A percentile compares a stretch with the other conserved stretches of the same genome.
Conservation (phyloP, 2,888 invertebrate species). For the Nineta flava region DNA sequence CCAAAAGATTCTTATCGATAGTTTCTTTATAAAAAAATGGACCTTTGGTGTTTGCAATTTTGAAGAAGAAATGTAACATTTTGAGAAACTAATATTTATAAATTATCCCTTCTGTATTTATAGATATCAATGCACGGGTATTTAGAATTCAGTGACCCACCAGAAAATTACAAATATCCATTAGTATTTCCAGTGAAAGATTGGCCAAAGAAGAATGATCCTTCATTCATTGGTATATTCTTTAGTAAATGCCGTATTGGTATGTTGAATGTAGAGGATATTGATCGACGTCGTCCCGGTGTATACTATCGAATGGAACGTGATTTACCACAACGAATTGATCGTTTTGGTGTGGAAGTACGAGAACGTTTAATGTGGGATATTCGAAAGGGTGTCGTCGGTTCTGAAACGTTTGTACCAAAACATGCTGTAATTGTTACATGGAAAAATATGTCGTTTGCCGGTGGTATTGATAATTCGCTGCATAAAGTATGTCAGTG, state of each 20-base stretch:
- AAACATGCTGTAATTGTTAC: slow-evolving; percentile 83
- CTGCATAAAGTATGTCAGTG: slow-evolving; percentile 42
- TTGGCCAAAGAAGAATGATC: slow-evolving; percentile 77
- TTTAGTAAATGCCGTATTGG: slow-evolving; percentile 80
- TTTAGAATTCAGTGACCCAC: slow-evolving; percentile 82
- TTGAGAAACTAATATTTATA: no score
- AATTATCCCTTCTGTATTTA: slow-evolving; percentile 8
- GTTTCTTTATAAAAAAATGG: no score
- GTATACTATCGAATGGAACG: slow-evolving; percentile 64
- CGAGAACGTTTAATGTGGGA: slow-evolving; percentile 78
- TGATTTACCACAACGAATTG: slow-evolving; percentile 54
- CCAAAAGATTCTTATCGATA: no score
- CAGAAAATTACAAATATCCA: slow-evolving; percentile 69
- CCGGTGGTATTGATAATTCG: slow-evolving; percentile 71
- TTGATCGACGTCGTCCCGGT: slow-evolving; percentile 62
- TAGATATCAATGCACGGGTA: slow-evolving; percentile 70
- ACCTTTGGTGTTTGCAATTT: no score
- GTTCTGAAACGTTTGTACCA: slow-evolving; percentile 78
- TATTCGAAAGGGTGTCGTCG: slow-evolving; percentile 77
- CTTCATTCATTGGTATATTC: slow-evolving; percentile 87
- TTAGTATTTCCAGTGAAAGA: slow-evolving; percentile 73
- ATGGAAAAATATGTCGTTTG: slow-evolving; percentile 92
- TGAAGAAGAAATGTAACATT: no score
- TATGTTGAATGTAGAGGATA: slow-evolving; percentile 48
- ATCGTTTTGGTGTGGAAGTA: slow-evolving; percentile 73